A percentile compares a stretch with the other conserved stretches of the same genome.
Conservation (phyloP, 2,888 invertebrate genomes). For the Galeopsomyia nigrocyanea region DNA sequence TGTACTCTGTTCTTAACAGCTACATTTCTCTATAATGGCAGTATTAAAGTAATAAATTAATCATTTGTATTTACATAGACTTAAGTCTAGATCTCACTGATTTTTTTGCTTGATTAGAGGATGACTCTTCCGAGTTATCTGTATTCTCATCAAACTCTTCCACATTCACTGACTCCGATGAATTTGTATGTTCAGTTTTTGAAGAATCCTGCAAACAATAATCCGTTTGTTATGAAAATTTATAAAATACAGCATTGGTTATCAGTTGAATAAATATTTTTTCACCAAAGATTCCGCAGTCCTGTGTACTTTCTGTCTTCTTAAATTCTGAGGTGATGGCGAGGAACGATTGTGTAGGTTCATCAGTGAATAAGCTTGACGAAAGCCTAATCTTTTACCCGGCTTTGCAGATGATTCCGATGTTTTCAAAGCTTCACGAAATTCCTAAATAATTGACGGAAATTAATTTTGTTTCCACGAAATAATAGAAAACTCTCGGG, state of each 20-base stretch:
- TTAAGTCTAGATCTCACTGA: conserved; percentile 63
- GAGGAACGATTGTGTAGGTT: conserved; percentile 62
- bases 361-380: conserved; percentile 64
- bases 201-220: conserved; percentile 58
- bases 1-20: conserved; percentile 13
- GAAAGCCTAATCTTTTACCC: conserved; percentile 64
- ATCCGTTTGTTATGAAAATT: conserved; percentile 6
- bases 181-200: conserved; percentile 61
- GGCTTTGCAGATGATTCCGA: conserved; percentile 68
- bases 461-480: conserved; percentile 1
- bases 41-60: conserved; percentile 34
- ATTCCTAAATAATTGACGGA: conserved; percentile 71
- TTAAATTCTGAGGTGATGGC: conserved; percentile 55
- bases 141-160: conserved; percentile 63
- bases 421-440: conserved; percentile 74
- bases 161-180: conserved; percentile 64
- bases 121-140: conserved; percentile 62
- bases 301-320: conserved; percentile 54
- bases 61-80: conserved; percentile 54
- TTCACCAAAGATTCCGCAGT: conserved; percentile 58
- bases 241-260: neutral
- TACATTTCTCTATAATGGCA: conserved; percentile 47
- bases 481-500: neutral
- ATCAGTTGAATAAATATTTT: conserved; percentile 24
- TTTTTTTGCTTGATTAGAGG: conserved; percentile 58